Percentiles rank a stretch among this genome's conserved stretches.
Evolutionary conservation across 2,888 invertebrate species (phyloP).

Genomic region (Folsomia candida): DNA sequence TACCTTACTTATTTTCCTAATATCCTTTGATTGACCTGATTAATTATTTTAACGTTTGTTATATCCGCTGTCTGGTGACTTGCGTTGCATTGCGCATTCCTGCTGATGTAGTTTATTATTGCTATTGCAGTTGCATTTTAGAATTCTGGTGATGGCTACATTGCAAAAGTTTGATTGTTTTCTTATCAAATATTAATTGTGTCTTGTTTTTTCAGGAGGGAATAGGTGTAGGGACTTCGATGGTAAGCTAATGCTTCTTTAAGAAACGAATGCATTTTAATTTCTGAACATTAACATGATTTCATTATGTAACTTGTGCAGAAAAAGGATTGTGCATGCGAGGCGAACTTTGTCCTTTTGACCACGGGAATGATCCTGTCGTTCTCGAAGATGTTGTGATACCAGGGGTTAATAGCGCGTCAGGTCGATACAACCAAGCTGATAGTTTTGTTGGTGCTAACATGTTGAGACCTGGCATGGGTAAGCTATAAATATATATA

Average conservation of each 20-base stretch:
- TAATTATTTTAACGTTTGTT: no score
- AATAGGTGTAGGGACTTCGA: constrained; percentile 85
- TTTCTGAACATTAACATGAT: neutral
- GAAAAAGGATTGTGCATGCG: constrained; percentile 94
- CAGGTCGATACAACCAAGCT: constrained; percentile 11
- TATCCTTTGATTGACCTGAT: no score
- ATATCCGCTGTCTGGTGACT: no score
- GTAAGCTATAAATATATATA: neutral
- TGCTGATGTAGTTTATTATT: no score
- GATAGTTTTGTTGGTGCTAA: neutral
- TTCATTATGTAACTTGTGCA: constrained; percentile 53
- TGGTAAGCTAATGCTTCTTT: constrained; percentile 59
- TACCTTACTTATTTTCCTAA: no score
- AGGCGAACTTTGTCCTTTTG: constrained; percentile 94
- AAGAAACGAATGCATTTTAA: neutral
- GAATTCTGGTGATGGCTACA: no score
- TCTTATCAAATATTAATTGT: neutral
- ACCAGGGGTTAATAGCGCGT: constrained; percentile 7
- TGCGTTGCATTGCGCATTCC: no score
- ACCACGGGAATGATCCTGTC: constrained; percentile 94
- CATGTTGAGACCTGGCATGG: constrained; percentile 3
- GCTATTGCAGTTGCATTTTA: no score
- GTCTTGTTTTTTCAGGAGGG: constrained; percentile 18
- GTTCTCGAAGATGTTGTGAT: constrained; percentile 79
- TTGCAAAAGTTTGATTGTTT: no score